Percentiles rank a stretch among this genome's conserved stretches.
Conservation (phyloP, 2,888 invertebrate species). For the Oscheius sp. region DNA sequence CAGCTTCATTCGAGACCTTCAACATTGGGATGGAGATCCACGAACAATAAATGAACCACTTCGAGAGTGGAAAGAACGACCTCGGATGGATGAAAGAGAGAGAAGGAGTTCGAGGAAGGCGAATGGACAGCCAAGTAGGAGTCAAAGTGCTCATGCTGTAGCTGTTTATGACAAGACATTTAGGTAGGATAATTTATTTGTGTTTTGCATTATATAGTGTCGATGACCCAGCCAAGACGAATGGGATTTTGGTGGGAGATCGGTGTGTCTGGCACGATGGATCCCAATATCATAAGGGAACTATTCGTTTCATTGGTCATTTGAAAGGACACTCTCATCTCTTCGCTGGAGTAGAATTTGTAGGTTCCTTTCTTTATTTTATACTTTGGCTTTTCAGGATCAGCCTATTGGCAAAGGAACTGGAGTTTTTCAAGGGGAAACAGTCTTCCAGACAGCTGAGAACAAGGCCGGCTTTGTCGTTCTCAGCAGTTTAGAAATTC, state of each 20-base stretch:
- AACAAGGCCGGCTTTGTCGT: slow-evolving; percentile 74
- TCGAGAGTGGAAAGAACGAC: slow-evolving; percentile 17
- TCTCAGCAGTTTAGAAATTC: slow-evolving; percentile 66
- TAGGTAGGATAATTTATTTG: slow-evolving; percentile 14
- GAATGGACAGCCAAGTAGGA: slow-evolving; percentile 38
- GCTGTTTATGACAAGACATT: slow-evolving; percentile 13
- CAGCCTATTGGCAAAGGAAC: slow-evolving; percentile 75
- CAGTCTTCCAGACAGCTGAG: slow-evolving; percentile 73
- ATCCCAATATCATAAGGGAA: slow-evolving; percentile 72
- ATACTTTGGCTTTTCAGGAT: slow-evolving; percentile 73
- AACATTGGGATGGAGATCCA: slow-evolving; percentile 28
- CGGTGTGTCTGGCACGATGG: slow-evolving; percentile 73
- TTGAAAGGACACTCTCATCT: slow-evolving; percentile 72
- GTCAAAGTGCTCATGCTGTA: slow-evolving; percentile 46
- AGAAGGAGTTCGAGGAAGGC: background rate
- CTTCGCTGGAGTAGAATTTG: slow-evolving; percentile 76
- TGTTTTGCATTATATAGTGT: slow-evolving; percentile 33
- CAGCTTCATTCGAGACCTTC: slow-evolving; percentile 24
- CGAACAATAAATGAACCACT: slow-evolving; percentile 20
- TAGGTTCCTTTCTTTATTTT: slow-evolving; percentile 63
- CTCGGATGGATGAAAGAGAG: background rate
- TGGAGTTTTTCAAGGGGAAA: slow-evolving; percentile 74
- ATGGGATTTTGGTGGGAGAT: slow-evolving; percentile 70
- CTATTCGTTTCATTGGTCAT: slow-evolving; percentile 74
- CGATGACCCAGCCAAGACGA: slow-evolving; percentile 23